Conservation (phyloP, 2,888 invertebrate species). For the Perizoma flavofasciatum region DNA sequence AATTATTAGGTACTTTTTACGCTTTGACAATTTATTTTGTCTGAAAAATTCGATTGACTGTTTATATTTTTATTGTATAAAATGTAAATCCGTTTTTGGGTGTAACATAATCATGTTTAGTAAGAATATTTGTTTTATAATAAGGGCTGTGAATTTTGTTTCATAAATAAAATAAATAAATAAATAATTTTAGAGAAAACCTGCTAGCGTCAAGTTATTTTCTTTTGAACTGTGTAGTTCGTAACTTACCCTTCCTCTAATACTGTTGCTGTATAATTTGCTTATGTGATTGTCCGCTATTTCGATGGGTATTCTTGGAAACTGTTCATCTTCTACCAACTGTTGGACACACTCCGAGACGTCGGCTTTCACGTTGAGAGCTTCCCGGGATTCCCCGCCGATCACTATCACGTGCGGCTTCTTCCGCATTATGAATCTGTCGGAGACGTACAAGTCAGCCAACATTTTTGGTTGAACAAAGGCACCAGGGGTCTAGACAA, state of each 20-base stretch:
- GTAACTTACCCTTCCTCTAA: constrained; percentile 88
- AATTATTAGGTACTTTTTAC: too few species aligned
- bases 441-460: not conserved
- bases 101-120: too few species aligned
- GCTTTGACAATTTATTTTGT: too few species aligned
- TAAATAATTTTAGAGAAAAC: too few species aligned
- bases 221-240: not conserved
- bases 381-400: constrained; percentile 95
- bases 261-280: constrained; percentile 95
- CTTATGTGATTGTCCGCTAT: constrained; percentile 97
- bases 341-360: constrained; percentile 89
- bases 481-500: too few species aligned
- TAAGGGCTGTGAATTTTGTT: too few species aligned
- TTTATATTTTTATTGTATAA: too few species aligned
- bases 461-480: too few species aligned
- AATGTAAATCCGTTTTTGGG: too few species aligned
- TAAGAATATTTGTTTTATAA: too few species aligned
- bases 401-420: constrained; percentile 97
- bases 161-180: too few species aligned
- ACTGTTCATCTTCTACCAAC: constrained; percentile 92
- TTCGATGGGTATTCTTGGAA: constrained; percentile 94
- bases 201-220: not conserved
- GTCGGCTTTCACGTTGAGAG: constrained; percentile 91
- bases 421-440: constrained; percentile 92
- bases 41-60: too few species aligned